Percentiles rank a stretch among this genome's conserved stretches.
phyloP scores from a whole-genome alignment of 2,888 invertebrate species.

The Parnassius orleans region DNA sequence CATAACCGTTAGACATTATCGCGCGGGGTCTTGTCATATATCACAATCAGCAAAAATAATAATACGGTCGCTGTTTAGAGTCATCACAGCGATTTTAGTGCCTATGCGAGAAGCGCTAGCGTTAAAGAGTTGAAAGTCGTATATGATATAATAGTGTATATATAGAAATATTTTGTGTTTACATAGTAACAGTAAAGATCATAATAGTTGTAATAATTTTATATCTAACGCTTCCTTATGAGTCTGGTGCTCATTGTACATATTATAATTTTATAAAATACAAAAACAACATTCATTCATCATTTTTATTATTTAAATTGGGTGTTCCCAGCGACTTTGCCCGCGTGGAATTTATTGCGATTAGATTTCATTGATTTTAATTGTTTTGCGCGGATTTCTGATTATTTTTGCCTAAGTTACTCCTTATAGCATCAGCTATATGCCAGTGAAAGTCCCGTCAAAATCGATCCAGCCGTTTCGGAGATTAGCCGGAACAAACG shows the following conservation, averaged over 20 bases:
- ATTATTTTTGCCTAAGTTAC: too few relatives aligned
- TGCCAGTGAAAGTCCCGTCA: too few relatives aligned
- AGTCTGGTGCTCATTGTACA: conserved; percentile 14
- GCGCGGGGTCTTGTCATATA: conserved; percentile 44
- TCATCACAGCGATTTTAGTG: conserved; percentile 34
- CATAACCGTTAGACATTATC: conserved; percentile 32
- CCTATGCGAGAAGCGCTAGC: conserved; percentile 26
- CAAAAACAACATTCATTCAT: background rate
- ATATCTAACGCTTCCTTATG: conserved; percentile 17
- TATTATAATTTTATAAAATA: conserved; percentile 13
- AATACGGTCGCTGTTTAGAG: conserved; percentile 39
- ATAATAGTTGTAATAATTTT: conserved; percentile 11
- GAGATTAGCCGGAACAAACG: too few relatives aligned
- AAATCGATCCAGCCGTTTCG: too few relatives aligned
- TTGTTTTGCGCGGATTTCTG: too few relatives aligned
- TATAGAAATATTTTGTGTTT: background rate
- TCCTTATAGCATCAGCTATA: too few relatives aligned
- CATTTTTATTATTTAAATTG: background rate
- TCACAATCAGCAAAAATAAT: conserved; percentile 58
- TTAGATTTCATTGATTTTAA: too few relatives aligned
- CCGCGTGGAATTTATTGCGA: too few relatives aligned
- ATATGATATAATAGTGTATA: background rate
- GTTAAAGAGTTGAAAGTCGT: conserved; percentile 2
- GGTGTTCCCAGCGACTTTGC: background rate
- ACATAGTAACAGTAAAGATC: conserved; percentile 12